A percentile compares a stretch with the other conserved stretches of the same genome.
These are phyloP conservation scores for Motacilla tschutschensis DNA, from an alignment of 2,113 vertebrate genomes.

Conservation along the genomic window DNA sequence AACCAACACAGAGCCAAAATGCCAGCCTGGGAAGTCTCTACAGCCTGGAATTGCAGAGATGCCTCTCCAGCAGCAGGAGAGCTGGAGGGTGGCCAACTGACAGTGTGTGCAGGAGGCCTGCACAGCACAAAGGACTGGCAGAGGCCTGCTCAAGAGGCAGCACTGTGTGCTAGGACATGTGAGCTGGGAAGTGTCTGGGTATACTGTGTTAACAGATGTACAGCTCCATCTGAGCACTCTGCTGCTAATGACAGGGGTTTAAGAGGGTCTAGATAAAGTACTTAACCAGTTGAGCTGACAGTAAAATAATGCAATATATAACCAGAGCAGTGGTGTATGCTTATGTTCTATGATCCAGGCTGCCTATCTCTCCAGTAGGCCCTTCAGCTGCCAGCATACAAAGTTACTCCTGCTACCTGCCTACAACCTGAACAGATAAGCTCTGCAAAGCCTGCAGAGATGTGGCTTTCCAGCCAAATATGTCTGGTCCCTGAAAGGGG, in stretches of 20 bases:
- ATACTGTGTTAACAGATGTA: not conserved
- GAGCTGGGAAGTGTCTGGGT: not conserved
- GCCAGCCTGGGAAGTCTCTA: not conserved
- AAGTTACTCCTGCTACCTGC: not conserved
- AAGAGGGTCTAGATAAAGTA: not conserved
- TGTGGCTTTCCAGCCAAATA: not conserved
- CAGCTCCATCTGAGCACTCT: not conserved
- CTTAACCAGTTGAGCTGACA: not conserved
- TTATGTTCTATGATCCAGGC: not conserved
- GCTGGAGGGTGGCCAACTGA: rapidly evolving
- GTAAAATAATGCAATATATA: not conserved
- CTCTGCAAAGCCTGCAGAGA: not conserved
- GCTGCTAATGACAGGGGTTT: not conserved
- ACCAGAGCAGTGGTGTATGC: not conserved
- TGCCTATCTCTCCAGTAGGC: not conserved
- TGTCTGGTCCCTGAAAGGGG: not conserved
- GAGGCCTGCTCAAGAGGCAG: not conserved
- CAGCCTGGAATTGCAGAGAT: not conserved
- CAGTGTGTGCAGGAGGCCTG: not conserved
- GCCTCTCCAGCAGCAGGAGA: not conserved
- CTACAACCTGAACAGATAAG: not conserved
- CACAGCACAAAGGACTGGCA: not conserved
- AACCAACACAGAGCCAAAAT: not conserved
- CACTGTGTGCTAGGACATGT: not conserved
- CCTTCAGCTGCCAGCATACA: not conserved